phyloP scores from a whole-genome alignment of 2,888 invertebrate species.

The Labia minor region DNA sequence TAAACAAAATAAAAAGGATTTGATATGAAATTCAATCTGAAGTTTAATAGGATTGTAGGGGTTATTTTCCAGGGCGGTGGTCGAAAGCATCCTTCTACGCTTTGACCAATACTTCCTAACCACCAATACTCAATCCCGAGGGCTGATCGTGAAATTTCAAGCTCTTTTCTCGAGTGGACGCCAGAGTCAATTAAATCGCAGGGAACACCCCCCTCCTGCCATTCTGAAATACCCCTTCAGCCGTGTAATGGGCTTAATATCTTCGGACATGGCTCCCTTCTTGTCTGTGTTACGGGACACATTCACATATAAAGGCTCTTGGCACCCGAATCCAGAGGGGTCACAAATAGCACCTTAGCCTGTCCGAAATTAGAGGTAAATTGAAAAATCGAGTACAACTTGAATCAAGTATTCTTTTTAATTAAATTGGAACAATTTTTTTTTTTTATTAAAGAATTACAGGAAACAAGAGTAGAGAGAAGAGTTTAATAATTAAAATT shows the following conservation, averaged over 20 bases:
- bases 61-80: not conserved
- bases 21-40: slow-evolving; percentile 7
- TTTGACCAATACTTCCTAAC: not conserved
- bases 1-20: not conserved
- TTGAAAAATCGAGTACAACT: not conserved
- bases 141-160: slow-evolving; percentile 2
- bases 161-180: not conserved
- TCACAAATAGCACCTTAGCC: not conserved
- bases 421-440: not conserved
- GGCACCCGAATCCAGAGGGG: not conserved
- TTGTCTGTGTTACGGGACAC: slow-evolving; percentile 1
- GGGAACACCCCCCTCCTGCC: not conserved
- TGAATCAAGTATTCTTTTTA: not conserved
- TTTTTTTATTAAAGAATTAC: not conserved
- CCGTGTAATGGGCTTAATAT: slow-evolving; percentile 13
- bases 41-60: not conserved
- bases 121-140: slow-evolving; percentile 2
- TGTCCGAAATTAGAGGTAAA: not conserved
- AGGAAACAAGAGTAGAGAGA: no score
- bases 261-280: slow-evolving; percentile 1
- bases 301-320: not conserved
- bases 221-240: not conserved
- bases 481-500: no score
- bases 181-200: not conserved
- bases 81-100: not conserved